Evolutionary conservation across 2,797 vertebrate species (phyloP).

Genomic region (Picus viridis): DNA sequence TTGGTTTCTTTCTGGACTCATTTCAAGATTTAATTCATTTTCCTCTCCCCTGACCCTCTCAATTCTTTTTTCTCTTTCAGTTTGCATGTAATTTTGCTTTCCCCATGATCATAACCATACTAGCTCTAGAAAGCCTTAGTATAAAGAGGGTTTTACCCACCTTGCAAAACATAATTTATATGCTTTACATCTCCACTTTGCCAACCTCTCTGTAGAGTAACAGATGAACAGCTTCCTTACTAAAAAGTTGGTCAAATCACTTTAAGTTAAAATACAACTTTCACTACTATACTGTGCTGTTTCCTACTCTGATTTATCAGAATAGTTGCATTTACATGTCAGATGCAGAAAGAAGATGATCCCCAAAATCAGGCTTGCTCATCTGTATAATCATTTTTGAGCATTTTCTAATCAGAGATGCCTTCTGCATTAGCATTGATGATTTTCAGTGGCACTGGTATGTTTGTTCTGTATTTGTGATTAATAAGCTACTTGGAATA

Average conservation of each 20-base stretch:
- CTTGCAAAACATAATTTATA: background rate
- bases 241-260: background rate
- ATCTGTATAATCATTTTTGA: constrained; percentile 62
- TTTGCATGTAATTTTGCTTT: constrained; percentile 6
- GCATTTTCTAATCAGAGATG: constrained; percentile 62
- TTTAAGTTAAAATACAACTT: background rate
- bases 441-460: constrained; percentile 46
- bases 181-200: background rate
- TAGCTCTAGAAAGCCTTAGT: background rate
- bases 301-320: constrained; percentile 47
- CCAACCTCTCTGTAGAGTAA: background rate
- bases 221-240: constrained; percentile 18
- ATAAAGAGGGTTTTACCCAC: background rate
- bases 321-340: constrained; percentile 45
- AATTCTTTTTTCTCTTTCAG: background rate
- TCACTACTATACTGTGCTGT: background rate
- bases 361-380: constrained; percentile 53
- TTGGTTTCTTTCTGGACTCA: background rate
- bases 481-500: constrained; percentile 51
- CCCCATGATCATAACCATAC: background rate
- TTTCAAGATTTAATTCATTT: constrained; percentile 35
- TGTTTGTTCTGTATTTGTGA: constrained; percentile 55
- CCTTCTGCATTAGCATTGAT: constrained; percentile 56
- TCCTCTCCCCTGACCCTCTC: background rate
- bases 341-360: constrained; percentile 35